These are phyloP conservation scores for Hoplostethus mediterraneus DNA, from an alignment of 2,797 vertebrate species.

Conservation along the genomic window DNA sequence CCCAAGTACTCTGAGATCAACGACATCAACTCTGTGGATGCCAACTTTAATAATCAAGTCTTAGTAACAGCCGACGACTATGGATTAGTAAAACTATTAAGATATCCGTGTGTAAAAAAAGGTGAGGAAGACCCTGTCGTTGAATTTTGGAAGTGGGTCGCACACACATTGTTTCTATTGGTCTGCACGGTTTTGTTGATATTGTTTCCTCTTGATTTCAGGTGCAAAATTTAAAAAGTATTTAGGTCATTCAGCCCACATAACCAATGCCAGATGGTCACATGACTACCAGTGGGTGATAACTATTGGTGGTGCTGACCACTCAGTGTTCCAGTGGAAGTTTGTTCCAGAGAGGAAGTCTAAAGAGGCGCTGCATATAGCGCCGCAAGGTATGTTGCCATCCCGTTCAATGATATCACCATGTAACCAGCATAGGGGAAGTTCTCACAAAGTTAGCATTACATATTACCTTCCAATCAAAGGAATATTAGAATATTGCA, in stretches of 20 bases:
- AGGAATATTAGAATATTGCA: slow-evolving; percentile 6
- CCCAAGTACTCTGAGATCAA: slow-evolving; percentile 97
- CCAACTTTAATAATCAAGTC: slow-evolving; percentile 95
- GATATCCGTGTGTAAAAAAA: slow-evolving; percentile 97
- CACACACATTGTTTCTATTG: not conserved
- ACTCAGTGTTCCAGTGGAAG: slow-evolving; percentile 99
- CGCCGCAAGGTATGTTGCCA: slow-evolving; percentile 90
- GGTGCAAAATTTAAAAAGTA: slow-evolving; percentile 99
- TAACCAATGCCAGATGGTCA: slow-evolving; percentile 97
- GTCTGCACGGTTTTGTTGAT: not conserved
- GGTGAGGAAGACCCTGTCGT: slow-evolving; percentile 76
- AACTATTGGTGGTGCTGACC: slow-evolving; percentile 97
- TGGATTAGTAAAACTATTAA: slow-evolving; percentile 95
- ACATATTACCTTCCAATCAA: too few species aligned
- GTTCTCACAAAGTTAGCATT: too few species aligned
- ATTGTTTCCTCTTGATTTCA: slow-evolving; percentile 72
- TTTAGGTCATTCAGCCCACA: slow-evolving; percentile 97
- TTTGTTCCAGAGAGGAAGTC: slow-evolving; percentile 96
- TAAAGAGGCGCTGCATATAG: slow-evolving; percentile 95
- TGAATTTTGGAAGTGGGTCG: not conserved
- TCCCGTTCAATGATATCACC: not conserved
- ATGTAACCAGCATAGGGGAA: not conserved
- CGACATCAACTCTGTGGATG: slow-evolving; percentile 98
- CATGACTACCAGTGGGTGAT: slow-evolving; percentile 99
- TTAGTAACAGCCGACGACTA: slow-evolving; percentile 98